Conservation (phyloP, 1,140 invertebrate genomes). For the Pseudomyrmex concolor region DNA sequence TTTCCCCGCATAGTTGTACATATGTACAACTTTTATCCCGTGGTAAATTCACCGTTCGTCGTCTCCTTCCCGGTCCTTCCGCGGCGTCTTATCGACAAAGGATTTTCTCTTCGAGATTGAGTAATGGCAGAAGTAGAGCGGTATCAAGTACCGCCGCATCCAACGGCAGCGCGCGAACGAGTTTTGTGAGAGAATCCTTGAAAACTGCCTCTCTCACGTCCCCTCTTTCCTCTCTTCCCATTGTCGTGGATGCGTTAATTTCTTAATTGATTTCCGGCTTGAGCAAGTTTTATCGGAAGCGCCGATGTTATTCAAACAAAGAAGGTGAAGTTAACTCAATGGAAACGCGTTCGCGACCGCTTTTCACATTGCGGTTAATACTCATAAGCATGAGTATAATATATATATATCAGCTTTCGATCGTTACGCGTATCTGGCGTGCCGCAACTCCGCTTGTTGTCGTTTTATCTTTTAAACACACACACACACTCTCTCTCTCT, state of each 20-base stretch:
- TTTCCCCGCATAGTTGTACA: background rate
- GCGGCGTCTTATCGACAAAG: slow-evolving; percentile 49
- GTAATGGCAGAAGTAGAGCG: slow-evolving; percentile 43
- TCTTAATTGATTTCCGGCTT: slow-evolving; percentile 57
- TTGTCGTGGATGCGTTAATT: slow-evolving; percentile 33
- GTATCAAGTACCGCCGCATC: slow-evolving; percentile 21
- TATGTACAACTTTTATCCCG: slow-evolving; percentile 5
- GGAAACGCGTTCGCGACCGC: background rate
- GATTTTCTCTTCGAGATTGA: slow-evolving; percentile 47
- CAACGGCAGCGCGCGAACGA: slow-evolving; percentile 36
- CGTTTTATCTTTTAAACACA: background rate
- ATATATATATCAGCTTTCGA: slow-evolving; percentile 35
- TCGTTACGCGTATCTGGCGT: background rate
- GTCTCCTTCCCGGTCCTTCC: background rate
- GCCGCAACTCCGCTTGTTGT: background rate
- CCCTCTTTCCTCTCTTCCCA: too few relatives aligned
- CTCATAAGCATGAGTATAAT: slow-evolving; percentile 26
- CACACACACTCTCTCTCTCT: too few relatives aligned
- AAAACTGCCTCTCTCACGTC: background rate
- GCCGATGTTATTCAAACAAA: slow-evolving; percentile 15
- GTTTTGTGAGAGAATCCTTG: slow-evolving; percentile 44
- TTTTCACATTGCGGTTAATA: slow-evolving; percentile 37
- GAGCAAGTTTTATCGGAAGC: slow-evolving; percentile 22
- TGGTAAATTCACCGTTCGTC: background rate
- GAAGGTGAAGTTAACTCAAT: slow-evolving; percentile 4